Percentiles rank a stretch among this genome's conserved stretches.
phyloP scores from a whole-genome alignment of 2,888 invertebrate species.

The Hypena proboscidalis region DNA sequence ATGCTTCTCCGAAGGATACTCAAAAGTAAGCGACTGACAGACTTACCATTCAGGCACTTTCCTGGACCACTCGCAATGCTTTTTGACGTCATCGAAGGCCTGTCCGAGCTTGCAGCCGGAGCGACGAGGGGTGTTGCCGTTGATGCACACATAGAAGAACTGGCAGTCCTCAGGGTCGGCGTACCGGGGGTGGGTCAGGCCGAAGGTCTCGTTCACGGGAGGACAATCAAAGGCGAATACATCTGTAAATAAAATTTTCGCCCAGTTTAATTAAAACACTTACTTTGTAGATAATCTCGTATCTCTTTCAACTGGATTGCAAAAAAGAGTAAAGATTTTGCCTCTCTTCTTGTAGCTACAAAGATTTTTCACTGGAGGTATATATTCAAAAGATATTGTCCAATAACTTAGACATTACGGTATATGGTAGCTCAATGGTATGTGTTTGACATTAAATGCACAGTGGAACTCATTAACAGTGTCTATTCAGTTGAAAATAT shows the following conservation, averaged over 20 bases:
- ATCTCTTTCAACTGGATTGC: too few relatives aligned
- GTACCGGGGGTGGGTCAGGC: conserved; percentile 93
- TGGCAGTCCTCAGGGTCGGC: conserved; percentile 96
- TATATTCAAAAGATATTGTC: too few relatives aligned
- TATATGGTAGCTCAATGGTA: too few relatives aligned
- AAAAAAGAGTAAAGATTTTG: too few relatives aligned
- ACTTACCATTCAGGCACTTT: conserved; percentile 95
- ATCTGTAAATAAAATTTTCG: conserved; percentile 78
- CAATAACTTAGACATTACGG: too few relatives aligned
- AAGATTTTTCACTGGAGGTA: too few relatives aligned
- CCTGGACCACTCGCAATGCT: conserved; percentile 94
- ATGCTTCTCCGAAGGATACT: background rate
- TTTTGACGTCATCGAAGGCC: conserved; percentile 93
- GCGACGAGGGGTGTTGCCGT: conserved; percentile 92
- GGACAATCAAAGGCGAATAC: conserved; percentile 94
- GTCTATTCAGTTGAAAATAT: too few relatives aligned
- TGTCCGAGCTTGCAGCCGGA: conserved; percentile 95
- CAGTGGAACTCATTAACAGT: too few relatives aligned
- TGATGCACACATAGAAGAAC: conserved; percentile 96
- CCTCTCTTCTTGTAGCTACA: too few relatives aligned
- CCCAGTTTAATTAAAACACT: background rate
- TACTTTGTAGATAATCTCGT: too few relatives aligned
- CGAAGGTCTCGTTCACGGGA: conserved; percentile 89
- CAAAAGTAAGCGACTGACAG: background rate
- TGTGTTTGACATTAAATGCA: too few relatives aligned